A percentile compares a stretch with the other conserved stretches of the same genome.
These are phyloP conservation scores for Syngnathus scovelli DNA, from an alignment of 2,113 vertebrate species.

Conservation along the genomic window DNA sequence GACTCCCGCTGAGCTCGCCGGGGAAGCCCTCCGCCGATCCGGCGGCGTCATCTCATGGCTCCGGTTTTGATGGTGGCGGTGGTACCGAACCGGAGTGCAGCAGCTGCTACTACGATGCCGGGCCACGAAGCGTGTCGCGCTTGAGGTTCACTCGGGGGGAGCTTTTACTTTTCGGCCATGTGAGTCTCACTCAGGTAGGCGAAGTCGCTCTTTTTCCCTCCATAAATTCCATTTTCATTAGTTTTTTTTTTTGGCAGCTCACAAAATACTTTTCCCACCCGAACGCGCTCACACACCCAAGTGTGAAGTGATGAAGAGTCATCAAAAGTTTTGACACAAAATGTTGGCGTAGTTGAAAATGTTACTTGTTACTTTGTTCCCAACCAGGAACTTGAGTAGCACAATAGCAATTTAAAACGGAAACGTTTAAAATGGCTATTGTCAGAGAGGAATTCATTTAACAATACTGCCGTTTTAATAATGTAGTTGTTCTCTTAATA, in stretches of 20 bases:
- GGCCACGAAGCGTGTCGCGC: conserved; percentile 50
- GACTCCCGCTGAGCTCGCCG: conserved; percentile 61
- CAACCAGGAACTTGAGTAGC: not conserved
- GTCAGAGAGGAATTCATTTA: not conserved
- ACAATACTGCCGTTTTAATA: not conserved
- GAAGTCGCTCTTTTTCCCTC: not conserved
- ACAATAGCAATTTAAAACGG: not conserved
- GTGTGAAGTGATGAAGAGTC: not conserved
- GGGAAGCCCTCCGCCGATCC: conserved; percentile 58
- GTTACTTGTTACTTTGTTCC: not conserved
- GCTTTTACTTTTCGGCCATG: conserved; percentile 44
- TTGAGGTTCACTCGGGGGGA: conserved; percentile 30
- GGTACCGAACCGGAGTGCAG: not conserved
- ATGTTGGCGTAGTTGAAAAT: not conserved
- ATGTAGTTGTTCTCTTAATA: not conserved
- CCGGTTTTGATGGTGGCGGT: not conserved
- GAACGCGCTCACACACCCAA: not conserved
- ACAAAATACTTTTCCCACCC: not conserved
- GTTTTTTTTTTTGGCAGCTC: no score
- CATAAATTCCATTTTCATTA: not conserved
- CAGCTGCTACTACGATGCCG: conserved; percentile 33
- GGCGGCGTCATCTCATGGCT: conserved; percentile 17
- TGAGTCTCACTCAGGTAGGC: conserved; percentile 61
- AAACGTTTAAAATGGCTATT: not conserved
- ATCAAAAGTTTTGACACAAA: conserved; percentile 3